Evolutionary conservation across 2,888 invertebrate genomes (phyloP), one percentile per base, ranked within the genome.

Genomic region (Metalampra italica): DNA sequence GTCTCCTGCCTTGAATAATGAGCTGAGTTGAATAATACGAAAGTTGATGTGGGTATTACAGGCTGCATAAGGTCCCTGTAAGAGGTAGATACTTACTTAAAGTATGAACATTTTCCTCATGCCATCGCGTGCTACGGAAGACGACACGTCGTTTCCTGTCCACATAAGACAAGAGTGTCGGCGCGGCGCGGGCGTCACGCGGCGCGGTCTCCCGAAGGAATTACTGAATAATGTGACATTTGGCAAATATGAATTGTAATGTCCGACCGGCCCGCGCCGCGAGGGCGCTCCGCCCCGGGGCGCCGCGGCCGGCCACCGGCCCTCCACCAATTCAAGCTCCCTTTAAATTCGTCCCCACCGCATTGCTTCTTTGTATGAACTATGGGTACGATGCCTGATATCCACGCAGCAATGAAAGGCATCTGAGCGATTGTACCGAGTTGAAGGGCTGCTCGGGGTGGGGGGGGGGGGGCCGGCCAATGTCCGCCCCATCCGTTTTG

Each of bases 181-280:
- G 53, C 45, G n/a, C 49, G 37, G 12, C 12, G 54, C 47, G 47
- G 53, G 46, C 48, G 37, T 7, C 3, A 7, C 3, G 34, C 46
- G 32, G 22, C 5, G 22, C 22, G 30, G 43, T 29, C 44, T 56
- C 61, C 68, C 66, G 30, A 30, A 57, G 63, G 73, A 60, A 60
- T 64, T 59, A 52, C 56, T 49, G 58, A 55, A 59, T 66, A 70
- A 71, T 66, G 66, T 66, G 68, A 68, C 71, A 69, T 72, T 71
- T 64, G 68, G 66, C 62, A 68, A 69, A 75, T 71, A 71, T 75
- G 68, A 72, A 72, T 75, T 72, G 73, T 70, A 75, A 75, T 71
- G 62, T 48, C 47, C 52, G 54, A 52, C 56, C 60, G 53, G n/a
- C 49, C 49, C 54, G 52, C 53, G 53, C 47, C 54, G 59, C 52